Conservation (phyloP, 2,888 invertebrate species). For the Spialia ferax region DNA sequence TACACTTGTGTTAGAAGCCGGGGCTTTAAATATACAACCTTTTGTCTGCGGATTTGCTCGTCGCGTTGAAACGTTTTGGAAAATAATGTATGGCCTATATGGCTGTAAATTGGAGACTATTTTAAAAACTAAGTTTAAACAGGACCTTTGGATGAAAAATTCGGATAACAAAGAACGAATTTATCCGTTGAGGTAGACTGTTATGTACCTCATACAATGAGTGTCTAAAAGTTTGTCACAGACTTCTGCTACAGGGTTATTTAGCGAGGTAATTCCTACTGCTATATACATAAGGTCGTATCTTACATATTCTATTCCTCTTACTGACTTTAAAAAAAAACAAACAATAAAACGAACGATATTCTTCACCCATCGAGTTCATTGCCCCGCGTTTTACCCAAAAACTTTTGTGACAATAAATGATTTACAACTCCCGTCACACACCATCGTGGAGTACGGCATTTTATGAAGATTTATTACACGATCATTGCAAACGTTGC, state of each 20-base stretch:
- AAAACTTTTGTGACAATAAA: conserved; percentile 52
- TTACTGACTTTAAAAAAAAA: background rate
- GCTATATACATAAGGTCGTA: no score
- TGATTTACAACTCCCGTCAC: conserved; percentile 60
- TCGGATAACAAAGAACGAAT: no score
- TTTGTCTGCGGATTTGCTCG: background rate
- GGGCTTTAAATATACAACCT: background rate
- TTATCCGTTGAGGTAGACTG: no score
- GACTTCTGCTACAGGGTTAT: no score
- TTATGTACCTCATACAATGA: no score
- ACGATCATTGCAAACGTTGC: conserved; percentile 9
- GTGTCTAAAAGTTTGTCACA: no score
- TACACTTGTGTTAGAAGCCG: conserved; percentile 6
- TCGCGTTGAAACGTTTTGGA: background rate
- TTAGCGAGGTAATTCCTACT: background rate
- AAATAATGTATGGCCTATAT: background rate
- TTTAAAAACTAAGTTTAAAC: no score
- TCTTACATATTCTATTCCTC: no score
- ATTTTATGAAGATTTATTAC: conserved; percentile 62
- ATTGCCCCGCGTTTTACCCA: conserved; percentile 3
- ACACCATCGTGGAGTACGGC: conserved; percentile 55
- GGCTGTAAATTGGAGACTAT: background rate
- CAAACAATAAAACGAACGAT: background rate
- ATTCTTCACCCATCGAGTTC: background rate
- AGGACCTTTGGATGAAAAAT: no score